Evolutionary conservation across 1,140 invertebrate genomes (phyloP).

Genomic region (Papilio xuthus): DNA sequence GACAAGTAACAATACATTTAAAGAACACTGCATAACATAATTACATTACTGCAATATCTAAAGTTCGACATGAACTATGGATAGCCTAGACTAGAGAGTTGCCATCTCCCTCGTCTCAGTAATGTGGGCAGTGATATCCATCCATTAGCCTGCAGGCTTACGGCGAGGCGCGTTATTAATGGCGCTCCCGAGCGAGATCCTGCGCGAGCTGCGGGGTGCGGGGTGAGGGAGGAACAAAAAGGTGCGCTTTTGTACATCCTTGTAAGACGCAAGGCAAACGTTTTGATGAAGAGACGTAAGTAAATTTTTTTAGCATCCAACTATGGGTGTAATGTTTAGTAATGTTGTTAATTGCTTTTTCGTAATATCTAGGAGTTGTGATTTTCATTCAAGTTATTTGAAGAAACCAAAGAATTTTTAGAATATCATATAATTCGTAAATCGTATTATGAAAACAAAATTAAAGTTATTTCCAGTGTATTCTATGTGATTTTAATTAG

Average conservation of each 20-base stretch:
- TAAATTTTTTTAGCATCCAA: not conserved
- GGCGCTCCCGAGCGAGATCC: constrained; percentile 19
- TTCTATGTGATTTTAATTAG: constrained; percentile 57
- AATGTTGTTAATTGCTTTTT: not conserved
- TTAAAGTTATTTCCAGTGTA: constrained; percentile 43
- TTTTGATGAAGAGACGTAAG: not conserved
- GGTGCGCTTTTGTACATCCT: not conserved
- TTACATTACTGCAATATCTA: not conserved
- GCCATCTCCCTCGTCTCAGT: constrained; percentile 3
- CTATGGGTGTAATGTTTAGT: not conserved
- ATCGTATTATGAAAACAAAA: not conserved
- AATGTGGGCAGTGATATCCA: constrained; percentile 15
- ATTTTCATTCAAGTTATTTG: not conserved
- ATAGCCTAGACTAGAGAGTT: not conserved
- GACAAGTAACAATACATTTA: too few relatives aligned
- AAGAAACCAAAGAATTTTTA: too few relatives aligned
- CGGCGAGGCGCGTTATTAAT: constrained; percentile 7
- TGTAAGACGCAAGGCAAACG: not conserved
- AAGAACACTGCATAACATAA: not conserved
- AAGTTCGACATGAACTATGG: not conserved
- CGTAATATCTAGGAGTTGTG: not conserved
- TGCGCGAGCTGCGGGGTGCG: not conserved
- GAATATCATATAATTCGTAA: too few relatives aligned
- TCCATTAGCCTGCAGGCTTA: constrained; percentile 14
- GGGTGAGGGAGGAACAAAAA: constrained; percentile 6